Conservation (phyloP, 2,888 invertebrate species). For the Drosophila paucipuncta region DNA sequence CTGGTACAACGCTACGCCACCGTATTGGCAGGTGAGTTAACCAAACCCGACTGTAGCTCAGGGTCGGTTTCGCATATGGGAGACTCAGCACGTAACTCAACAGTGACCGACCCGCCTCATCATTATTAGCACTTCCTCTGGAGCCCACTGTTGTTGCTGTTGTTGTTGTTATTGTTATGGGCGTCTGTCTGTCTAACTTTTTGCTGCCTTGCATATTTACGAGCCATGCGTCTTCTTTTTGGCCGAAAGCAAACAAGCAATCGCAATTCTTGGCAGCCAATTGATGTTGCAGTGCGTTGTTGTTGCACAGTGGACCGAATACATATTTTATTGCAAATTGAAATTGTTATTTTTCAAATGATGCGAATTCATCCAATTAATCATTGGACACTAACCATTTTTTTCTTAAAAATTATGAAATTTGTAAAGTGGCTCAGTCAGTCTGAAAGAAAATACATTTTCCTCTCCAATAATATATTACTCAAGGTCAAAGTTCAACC, state of each 20-base stretch:
- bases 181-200: slow-evolving; percentile 75
- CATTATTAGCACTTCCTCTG: slow-evolving; percentile 78
- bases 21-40: slow-evolving; percentile 68
- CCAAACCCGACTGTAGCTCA: slow-evolving; percentile 49
- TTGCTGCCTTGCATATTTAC: slow-evolving; percentile 80
- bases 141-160: slow-evolving; percentile 15
- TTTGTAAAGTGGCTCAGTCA: background rate
- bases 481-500: background rate
- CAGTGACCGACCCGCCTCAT: slow-evolving; percentile 69
- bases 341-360: background rate
- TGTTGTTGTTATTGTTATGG: slow-evolving; percentile 41
- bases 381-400: background rate
- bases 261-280: slow-evolving; percentile 65
- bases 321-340: background rate
- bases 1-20: slow-evolving; percentile 33
- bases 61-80: slow-evolving; percentile 39
- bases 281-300: slow-evolving; percentile 69
- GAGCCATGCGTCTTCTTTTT: slow-evolving; percentile 73
- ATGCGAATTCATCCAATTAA: background rate
- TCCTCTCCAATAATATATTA: too few species aligned
- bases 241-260: slow-evolving; percentile 50
- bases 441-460: too few species aligned
- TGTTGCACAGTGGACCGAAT: slow-evolving; percentile 51
- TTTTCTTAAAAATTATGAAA: background rate
- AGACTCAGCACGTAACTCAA: slow-evolving; percentile 70